phyloP scores from a whole-genome alignment of 1,140 invertebrate genomes.

The Euura saliciscinereae region DNA sequence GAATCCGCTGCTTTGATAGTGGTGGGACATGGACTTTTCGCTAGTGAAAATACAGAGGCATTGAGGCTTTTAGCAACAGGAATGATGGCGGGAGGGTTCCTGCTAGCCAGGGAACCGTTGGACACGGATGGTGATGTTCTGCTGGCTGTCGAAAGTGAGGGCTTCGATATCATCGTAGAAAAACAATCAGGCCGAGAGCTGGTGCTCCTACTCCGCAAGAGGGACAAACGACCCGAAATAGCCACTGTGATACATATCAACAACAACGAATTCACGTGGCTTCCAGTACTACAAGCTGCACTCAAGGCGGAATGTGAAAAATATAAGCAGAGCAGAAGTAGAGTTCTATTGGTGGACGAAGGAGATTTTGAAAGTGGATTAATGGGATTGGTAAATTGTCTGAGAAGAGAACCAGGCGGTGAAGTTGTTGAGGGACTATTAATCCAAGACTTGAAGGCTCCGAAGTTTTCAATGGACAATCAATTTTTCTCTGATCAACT shows the following conservation, averaged over 20 bases:
- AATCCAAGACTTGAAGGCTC: constrained; percentile 70
- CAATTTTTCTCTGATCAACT: constrained; percentile 70
- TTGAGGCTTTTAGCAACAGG: background rate
- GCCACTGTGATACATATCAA: constrained; percentile 42
- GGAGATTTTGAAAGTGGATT: constrained; percentile 76
- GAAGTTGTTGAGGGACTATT: constrained; percentile 67
- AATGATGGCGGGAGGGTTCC: background rate
- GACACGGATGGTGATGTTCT: background rate
- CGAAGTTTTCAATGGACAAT: constrained; percentile 67
- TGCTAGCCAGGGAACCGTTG: background rate
- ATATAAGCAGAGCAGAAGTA: constrained; percentile 20
- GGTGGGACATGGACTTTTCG: background rate
- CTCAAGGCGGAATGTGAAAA: constrained; percentile 58
- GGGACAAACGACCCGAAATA: constrained; percentile 21
- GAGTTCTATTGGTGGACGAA: constrained; percentile 65
- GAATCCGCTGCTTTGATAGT: constrained; percentile 61
- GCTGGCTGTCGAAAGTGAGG: background rate
- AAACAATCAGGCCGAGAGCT: background rate
- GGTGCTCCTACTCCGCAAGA: constrained; percentile 19
- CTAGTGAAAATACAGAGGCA: background rate
- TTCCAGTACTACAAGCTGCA: constrained; percentile 61
- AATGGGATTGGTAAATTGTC: constrained; percentile 81
- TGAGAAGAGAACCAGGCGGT: constrained; percentile 72
- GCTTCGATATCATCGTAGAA: background rate
- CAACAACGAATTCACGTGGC: constrained; percentile 60